Conservation (phyloP, 23 tunicate species). For the Trididemnum nubilum region DNA sequence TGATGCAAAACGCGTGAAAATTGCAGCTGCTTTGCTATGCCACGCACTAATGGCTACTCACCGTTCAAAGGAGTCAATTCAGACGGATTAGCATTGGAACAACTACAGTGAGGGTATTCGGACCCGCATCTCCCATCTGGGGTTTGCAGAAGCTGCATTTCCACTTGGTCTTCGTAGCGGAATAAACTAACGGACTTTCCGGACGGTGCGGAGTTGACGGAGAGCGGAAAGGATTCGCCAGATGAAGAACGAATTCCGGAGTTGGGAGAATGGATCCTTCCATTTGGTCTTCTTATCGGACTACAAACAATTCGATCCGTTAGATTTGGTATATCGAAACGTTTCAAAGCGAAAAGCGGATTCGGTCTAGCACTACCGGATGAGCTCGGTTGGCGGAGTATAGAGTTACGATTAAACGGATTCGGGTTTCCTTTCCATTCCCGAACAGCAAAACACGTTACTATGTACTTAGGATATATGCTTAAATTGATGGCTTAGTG, state of each 20-base stretch:
- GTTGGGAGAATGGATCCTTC: neutral
- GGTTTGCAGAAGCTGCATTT: neutral
- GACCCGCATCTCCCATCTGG: neutral
- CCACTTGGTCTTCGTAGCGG: slow-evolving; percentile 24
- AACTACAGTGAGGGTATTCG: neutral
- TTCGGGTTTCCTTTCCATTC: too few relatives aligned
- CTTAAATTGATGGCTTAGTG: too few relatives aligned
- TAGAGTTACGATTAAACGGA: too few relatives aligned
- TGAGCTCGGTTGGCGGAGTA: too few relatives aligned
- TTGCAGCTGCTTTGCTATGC: too few relatives aligned
- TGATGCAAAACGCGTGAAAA: too few relatives aligned
- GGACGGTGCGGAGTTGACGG: neutral
- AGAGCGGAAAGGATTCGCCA: slow-evolving; percentile 17
- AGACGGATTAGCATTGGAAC: neutral
- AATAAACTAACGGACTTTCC: neutral
- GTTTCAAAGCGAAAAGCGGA: too few relatives aligned
- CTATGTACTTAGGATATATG: too few relatives aligned
- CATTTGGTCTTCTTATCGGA: neutral
- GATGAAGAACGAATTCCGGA: slow-evolving; percentile 21
- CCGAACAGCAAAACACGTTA: too few relatives aligned
- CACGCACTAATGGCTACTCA: too few relatives aligned
- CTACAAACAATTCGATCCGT: neutral
- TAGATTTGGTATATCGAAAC: neutral
- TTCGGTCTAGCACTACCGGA: too few relatives aligned
- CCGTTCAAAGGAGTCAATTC: slow-evolving; percentile 20